These are phyloP conservation scores for Gracilinanus agilis DNA, from an alignment of 2,113 vertebrate genomes.

Conservation along the genomic window DNA sequence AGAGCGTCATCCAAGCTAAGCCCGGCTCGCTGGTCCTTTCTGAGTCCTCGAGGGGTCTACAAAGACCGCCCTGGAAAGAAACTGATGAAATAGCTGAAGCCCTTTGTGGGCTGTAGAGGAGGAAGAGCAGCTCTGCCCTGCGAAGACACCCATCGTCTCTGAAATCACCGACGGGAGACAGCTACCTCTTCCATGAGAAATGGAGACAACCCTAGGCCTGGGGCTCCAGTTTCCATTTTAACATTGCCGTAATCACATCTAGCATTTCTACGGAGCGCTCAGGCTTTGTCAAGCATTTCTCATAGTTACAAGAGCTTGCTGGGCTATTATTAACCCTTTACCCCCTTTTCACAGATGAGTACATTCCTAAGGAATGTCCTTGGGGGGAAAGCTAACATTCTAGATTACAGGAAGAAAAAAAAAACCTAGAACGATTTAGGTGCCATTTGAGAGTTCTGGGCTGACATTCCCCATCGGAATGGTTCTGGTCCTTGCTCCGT, in stretches of 20 bases:
- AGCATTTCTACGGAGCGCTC: neutral
- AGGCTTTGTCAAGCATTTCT: neutral
- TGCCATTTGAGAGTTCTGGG: neutral
- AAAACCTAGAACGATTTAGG: neutral
- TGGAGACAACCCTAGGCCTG: accelerated
- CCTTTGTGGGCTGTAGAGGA: neutral
- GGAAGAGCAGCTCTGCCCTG: accelerated
- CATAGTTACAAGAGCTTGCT: neutral
- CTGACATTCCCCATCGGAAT: neutral
- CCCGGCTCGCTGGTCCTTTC: neutral
- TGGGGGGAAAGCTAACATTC: neutral
- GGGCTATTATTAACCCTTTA: neutral
- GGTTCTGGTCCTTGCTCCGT: neutral
- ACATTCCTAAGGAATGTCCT: neutral
- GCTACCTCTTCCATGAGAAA: accelerated
- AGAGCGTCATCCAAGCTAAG: neutral
- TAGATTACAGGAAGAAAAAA: neutral
- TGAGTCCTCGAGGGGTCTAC: accelerated
- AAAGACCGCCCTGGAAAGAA: accelerated
- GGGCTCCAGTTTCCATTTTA: neutral
- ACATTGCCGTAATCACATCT: neutral
- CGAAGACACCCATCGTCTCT: accelerated
- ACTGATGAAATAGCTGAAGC: neutral
- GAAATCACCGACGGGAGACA: accelerated
- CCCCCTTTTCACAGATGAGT: neutral